These are phyloP conservation scores for Embidobia sp. DNA, from an alignment of 2,888 invertebrate genomes.

Conservation along the genomic window DNA sequence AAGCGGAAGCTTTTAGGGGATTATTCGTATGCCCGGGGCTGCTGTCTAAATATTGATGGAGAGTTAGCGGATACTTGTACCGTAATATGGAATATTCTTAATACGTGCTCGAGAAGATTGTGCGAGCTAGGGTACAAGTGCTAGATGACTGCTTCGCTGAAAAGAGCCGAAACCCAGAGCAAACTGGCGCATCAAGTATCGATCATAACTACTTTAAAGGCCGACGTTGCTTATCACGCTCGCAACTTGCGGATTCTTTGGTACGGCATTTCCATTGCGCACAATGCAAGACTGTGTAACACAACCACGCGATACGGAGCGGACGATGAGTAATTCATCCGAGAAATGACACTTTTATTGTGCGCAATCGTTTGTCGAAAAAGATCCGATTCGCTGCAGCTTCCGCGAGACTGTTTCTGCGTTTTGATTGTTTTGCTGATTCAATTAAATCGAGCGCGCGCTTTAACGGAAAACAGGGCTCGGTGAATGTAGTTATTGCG, in stretches of 20 bases:
- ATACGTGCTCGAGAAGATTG: slow-evolving; percentile 21
- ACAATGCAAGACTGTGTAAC: slow-evolving; percentile 1
- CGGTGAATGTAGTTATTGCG: neutral
- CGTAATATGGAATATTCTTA: slow-evolving; percentile 36
- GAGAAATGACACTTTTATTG: slow-evolving; percentile 4
- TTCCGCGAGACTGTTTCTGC: neutral
- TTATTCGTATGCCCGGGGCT: slow-evolving; percentile 40
- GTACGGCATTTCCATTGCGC: slow-evolving; percentile 8
- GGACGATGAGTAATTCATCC: slow-evolving; percentile 4
- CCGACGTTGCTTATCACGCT: slow-evolving; percentile 6
- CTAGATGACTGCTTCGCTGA: slow-evolving; percentile 24
- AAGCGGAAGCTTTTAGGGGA: slow-evolving; percentile 44
- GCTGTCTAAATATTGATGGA: slow-evolving; percentile 55
- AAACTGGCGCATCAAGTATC: slow-evolving; percentile 32
- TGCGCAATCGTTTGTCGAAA: neutral
- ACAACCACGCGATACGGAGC: neutral
- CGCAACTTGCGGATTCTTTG: slow-evolving; percentile 13
- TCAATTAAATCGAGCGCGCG: slow-evolving; percentile 26
- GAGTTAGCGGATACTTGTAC: slow-evolving; percentile 36
- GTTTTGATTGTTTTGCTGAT: slow-evolving; percentile 1
- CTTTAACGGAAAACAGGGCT: neutral
- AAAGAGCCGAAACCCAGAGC: slow-evolving; percentile 24
- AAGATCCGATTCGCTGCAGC: slow-evolving; percentile 1
- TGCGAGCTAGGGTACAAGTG: slow-evolving; percentile 1
- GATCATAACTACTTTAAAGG: slow-evolving; percentile 37